Evolutionary conservation across 1,140 invertebrate species (phyloP).

Genomic region (Arctopsyche grandis): DNA sequence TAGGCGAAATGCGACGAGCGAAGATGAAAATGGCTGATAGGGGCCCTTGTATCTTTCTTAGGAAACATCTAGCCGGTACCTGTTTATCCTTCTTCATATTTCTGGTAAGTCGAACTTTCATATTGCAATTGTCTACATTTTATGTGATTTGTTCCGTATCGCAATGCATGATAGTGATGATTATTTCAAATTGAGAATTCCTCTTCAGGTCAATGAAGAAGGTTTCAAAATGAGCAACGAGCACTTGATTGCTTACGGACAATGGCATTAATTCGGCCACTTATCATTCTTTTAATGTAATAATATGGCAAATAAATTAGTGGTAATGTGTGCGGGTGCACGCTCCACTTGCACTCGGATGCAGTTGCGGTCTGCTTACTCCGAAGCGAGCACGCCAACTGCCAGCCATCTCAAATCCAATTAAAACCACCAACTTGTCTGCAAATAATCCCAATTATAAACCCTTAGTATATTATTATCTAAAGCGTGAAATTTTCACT

Average conservation of each 20-base stretch:
- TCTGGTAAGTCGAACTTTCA: constrained; percentile 45
- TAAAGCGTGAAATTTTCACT: too few species aligned
- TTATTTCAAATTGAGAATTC: not conserved
- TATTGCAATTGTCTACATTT: not conserved
- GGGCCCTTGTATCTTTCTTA: constrained; percentile 49
- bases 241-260: not conserved
- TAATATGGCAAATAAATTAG: not conserved
- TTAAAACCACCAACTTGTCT: not conserved
- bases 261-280: not conserved
- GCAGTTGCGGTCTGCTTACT: constrained; percentile 37
- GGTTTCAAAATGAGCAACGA: not conserved
- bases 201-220: not conserved
- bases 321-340: constrained; percentile 1
- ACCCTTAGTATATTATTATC: too few species aligned
- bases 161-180: not conserved
- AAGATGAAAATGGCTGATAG: constrained; percentile 53
- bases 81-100: constrained; percentile 53
- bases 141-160: not conserved
- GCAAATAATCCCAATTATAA: not conserved
- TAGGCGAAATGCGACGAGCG: constrained; percentile 47
- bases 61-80: constrained; percentile 48
- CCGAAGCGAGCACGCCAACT: not conserved
- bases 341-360: constrained; percentile 21
- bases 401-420: not conserved
- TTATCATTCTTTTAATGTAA: not conserved